Base-by-base conservation (phyloP, 30 jellyfish, hydroid and myxozoan species). In the Phacellophora camtschatica region DNA sequence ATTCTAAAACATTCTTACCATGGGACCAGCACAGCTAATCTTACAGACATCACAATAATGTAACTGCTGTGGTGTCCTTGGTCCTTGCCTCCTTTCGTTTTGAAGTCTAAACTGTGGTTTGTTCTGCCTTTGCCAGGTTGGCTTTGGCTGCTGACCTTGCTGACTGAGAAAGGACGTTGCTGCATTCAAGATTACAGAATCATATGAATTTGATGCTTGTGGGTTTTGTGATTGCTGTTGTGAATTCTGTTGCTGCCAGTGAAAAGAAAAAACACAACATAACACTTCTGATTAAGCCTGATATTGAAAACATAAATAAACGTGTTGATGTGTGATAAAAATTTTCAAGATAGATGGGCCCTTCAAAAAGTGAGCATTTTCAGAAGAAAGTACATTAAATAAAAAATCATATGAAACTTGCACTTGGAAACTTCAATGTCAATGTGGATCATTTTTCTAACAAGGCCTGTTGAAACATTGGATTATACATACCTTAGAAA, bases 1-100 rank as follows among this genome's bases (percentile, higher is more conserved):
- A n/a, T n/a, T n/a, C n/a, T n/a, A n/a, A n/a, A n/a, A 8, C 61
- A 46, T 5, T 5, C 86, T 74, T 30, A 92, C 98, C 98, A 57
- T 72, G 23, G 93, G 96, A 8, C 98, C 99, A 24, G 99, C 99
- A 74, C 99, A 93, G 54, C 99, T 93, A 54, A 93, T 93, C 51
- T 93, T 93, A 77, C 99, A 93, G 42, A 86, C 97, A 50, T 93
- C 99, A 86, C 99, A 93, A 53, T 93, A 93, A 41, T 85, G 99
- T 19, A 93, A 85, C 74, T 93, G 99, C 75, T 86, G 95, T 0
- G 97, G 95, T 32, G 71, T 83, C 33, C 96, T 69, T 0, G 97
- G 97, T 18, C 96, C 95, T 19, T 74, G 83, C 37, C 74, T 63
- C 22, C 92, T 64, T 50, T 86, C 86, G 37, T 82, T 49, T 66